Conservation (phyloP, 2,888 invertebrate species). For the Athalia rosae region DNA sequence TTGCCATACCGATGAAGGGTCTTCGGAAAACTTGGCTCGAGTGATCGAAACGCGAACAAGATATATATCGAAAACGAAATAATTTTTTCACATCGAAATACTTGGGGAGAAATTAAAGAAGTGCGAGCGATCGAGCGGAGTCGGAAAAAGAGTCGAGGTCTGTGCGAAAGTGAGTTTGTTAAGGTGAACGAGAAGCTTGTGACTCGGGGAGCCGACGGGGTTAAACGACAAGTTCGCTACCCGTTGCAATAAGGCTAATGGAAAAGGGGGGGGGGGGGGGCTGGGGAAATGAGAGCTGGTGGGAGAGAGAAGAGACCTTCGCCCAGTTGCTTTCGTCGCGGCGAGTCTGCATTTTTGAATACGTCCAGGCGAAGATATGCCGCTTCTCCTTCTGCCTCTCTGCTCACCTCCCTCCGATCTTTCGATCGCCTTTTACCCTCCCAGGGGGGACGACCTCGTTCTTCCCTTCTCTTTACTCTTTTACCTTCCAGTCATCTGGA, state of each 20-base stretch:
- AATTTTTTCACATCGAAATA: too few relatives aligned
- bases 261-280: constrained; percentile 35
- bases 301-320: constrained; percentile 8
- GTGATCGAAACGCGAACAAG: too few relatives aligned
- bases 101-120: too few relatives aligned
- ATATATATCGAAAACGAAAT: too few relatives aligned
- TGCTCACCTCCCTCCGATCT: too few relatives aligned
- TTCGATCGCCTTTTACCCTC: neutral
- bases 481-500: neutral
- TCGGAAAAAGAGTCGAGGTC: constrained; percentile 24
- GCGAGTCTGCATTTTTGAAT: constrained; percentile 1
- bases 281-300: constrained; percentile 7
- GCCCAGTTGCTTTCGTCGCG: constrained; percentile 5
- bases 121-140: neutral
- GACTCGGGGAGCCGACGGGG: neutral
- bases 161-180: constrained; percentile 11
- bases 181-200: neutral
- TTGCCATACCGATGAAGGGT: neutral
- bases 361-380: neutral
- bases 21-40: neutral
- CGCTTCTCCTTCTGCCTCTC: neutral
- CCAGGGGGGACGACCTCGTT: neutral
- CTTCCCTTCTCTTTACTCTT: neutral
- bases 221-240: constrained; percentile 37
- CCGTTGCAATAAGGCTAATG: constrained; percentile 49